Base-by-base conservation (phyloP, 2,888 invertebrate genomes). In the Diaprepes abbreviatus region DNA sequence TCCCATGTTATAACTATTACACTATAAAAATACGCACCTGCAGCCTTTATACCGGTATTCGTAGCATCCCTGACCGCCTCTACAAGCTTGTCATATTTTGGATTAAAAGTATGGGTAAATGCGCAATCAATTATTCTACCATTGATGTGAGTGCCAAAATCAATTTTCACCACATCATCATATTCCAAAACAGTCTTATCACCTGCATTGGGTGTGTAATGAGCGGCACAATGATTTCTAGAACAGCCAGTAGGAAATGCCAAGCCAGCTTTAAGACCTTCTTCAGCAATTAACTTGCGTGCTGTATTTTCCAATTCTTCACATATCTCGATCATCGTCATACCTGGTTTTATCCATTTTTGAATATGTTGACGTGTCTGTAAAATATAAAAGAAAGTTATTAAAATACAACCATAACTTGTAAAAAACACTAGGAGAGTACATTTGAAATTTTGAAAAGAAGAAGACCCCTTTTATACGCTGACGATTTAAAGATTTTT, bases 41-140 rank as follows among this genome's bases (percentile, higher is more conserved):
- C 84, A 64, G 87, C 89, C 82, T 90, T 92, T 76, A 99, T 98
- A 24, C 99, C 99, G 1, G 98, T 98, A 82, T 99, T 98, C 0
- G 99, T 99, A 3, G 99, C 98, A 83, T 97, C 99, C 77, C 95
- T 91, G 0, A 99, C 99, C 5, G 98, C 98, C 82, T 96, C 93
- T 68, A 97, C 90, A 48, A 99, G 86, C 72, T 92, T 92, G 82
- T 99, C 98, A 84, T 96, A 99, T 80, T 96, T 97, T 1, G 95
- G 93, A 86, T 99, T 97, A 85, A 98, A 99, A 63, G 96, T 91
- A 79, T 98, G 85, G 1, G 99, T 99, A 85, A 98, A 99, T 16
- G 99, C 99, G 84, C 98, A 99, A 86, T 99, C 99, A 74, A 99
- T 98, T 74, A 99, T 98, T 65, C 97, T 91, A 69, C 98, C 98